Conservation (phyloP, 2,888 invertebrate genomes). For the Tethea ocularis region DNA sequence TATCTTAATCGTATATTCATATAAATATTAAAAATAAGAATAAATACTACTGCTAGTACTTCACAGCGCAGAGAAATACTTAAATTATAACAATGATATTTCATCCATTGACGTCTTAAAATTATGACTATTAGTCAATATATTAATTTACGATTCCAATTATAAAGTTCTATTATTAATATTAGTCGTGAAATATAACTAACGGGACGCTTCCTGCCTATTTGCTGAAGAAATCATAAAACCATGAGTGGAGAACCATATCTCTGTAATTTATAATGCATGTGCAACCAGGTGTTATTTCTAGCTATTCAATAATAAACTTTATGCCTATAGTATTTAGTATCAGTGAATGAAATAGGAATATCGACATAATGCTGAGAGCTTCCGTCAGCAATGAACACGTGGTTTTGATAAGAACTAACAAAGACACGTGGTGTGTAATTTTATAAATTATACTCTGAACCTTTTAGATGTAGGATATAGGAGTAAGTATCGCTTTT, state of each 20-base stretch:
- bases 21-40: too few relatives aligned
- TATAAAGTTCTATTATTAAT: background rate
- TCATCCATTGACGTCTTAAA: too few relatives aligned
- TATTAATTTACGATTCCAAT: background rate
- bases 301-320: background rate
- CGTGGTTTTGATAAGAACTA: background rate
- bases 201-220: background rate
- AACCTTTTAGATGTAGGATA: too few relatives aligned
- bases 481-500: too few relatives aligned
- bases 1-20: too few relatives aligned
- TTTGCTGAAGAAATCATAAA: constrained; percentile 1
- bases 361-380: background rate
- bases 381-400: background rate
- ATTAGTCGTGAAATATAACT: background rate
- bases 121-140: background rate
- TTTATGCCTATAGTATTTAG: background rate
- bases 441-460: too few relatives aligned
- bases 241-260: background rate
- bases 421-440: too few relatives aligned
- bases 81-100: too few relatives aligned
- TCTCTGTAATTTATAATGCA: background rate
- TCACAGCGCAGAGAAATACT: too few relatives aligned
- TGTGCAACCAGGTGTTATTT: background rate
- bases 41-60: too few relatives aligned
- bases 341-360: background rate